Conservation (phyloP, 92 coral and sea anemone genomes). For the Palythoa grandiflora region DNA sequence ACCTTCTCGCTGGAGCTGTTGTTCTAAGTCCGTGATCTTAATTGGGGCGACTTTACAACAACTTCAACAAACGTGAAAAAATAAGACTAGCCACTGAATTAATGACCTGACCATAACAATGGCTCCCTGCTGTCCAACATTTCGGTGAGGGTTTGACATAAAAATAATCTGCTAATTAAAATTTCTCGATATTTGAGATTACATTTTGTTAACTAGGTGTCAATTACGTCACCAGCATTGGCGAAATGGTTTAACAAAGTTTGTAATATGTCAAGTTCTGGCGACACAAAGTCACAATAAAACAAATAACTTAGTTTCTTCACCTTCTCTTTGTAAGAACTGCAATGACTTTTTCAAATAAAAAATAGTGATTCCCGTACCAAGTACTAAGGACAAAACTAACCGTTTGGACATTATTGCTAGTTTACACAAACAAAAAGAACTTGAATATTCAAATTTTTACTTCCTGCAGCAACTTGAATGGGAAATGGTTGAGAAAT, state of each 20-base stretch:
- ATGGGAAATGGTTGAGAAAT: not conserved
- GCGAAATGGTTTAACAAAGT: too few species aligned
- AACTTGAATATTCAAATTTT: constrained; percentile 4
- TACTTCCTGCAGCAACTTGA: not conserved
- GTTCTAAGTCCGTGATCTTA: too few species aligned
- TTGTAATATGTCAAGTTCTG: not conserved
- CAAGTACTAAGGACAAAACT: not conserved
- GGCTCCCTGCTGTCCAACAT: not conserved
- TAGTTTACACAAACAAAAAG: constrained; percentile 6
- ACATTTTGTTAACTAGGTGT: constrained; percentile 7
- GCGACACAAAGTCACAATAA: not conserved
- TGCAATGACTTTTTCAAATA: not conserved
- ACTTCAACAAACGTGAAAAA: too few species aligned
- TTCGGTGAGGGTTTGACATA: not conserved
- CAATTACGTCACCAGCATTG: not conserved
- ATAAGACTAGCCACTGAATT: too few species aligned
- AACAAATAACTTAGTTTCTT: not conserved
- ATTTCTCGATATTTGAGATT: constrained; percentile 1
- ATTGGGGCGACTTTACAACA: too few species aligned
- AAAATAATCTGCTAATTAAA: not conserved
- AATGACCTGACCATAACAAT: too few species aligned
- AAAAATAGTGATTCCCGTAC: not conserved
- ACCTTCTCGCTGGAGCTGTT: too few species aligned
- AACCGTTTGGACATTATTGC: not conserved
- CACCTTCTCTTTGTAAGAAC: not conserved